Evolutionary conservation across 2,797 vertebrate species (phyloP).

Genomic region (Micromesistius poutassou): DNA sequence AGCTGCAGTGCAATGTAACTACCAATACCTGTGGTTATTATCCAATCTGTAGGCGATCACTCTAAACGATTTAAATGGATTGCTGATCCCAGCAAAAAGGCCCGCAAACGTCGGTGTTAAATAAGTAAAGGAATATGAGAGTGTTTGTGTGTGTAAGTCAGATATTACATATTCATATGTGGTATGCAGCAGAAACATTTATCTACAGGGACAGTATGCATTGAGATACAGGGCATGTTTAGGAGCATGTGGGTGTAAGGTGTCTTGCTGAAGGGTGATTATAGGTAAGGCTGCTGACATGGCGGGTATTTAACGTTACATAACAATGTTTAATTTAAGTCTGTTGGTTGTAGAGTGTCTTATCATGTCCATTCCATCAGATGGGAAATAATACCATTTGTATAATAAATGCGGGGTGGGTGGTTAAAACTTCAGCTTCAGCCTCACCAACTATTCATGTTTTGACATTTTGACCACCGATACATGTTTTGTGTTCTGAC

Average conservation of each 20-base stretch:
- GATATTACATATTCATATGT: neutral
- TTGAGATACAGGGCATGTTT: neutral
- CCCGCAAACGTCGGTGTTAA: neutral
- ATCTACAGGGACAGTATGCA: neutral
- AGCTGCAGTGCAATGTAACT: neutral
- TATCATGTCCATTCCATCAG: neutral
- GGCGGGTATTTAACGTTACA: neutral
- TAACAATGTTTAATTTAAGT: neutral
- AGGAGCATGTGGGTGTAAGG: neutral
- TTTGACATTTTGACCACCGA: too few relatives aligned
- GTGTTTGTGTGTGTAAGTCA: neutral
- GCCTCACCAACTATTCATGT: too few relatives aligned
- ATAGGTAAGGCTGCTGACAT: neutral
- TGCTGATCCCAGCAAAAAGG: neutral
- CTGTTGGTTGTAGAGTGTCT: neutral
- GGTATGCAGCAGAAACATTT: neutral
- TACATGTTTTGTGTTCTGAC: constrained; percentile 47
- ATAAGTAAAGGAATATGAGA: neutral
- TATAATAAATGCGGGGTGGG: too few relatives aligned
- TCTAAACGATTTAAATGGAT: neutral
- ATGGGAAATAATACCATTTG: too few relatives aligned
- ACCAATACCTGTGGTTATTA: neutral
- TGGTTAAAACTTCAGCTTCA: too few relatives aligned
- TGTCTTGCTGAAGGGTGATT: neutral
- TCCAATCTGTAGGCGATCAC: neutral